Evolutionary conservation across 2,113 vertebrate species (phyloP), one percentile per base, ranked within the genome.

Genomic region (Delphinapterus leucas): DNA sequence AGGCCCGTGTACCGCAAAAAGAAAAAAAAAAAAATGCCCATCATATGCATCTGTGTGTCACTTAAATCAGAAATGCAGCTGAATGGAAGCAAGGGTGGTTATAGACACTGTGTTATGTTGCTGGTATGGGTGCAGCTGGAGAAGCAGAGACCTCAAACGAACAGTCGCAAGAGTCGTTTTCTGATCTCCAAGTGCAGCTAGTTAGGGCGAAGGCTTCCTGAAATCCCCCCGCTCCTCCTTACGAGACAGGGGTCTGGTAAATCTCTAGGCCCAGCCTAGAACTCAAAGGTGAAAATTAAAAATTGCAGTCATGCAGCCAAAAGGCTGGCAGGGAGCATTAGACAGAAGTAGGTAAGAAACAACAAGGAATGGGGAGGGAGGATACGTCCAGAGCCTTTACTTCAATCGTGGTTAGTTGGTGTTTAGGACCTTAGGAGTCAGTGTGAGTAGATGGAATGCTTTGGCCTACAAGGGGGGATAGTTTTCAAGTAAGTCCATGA

Each of bases 211-310:
- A 1, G 36, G 49, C 8, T 60, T 80, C 90, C 58, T 4, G 15
- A 80, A 80, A 33, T 20, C 49, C 58, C 36, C n/a, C 18, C 67
- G 4, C 67, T 8, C 31, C 18, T 1, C 41, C 53, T 79, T 8
- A 33, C 8, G 20, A 76, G 31, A 38, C 61, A 83, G 14, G 38
- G 11, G 31, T 47, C 60, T 36, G 67, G 53, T 80, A 92, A 80
- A 88, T 26, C 49, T 44, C 8, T 36, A 73, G 38, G 47, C 31
- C 65, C 25, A 44, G 41, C 76, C 53, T 89, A 88, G 71, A 79
- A 70, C 33, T 81, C 53, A 80, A 49, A 71, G 36, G 65, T 68
- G 15, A 86, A 87, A 81, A 89, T 55, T 71, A n/a, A 85, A 87
- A 92, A 44, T 1, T 36, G 6, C 5, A 7, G 25, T 36, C n/a